phyloP scores from a whole-genome alignment of 92 coral and sea anemone species.

The Phenganax marumi region DNA sequence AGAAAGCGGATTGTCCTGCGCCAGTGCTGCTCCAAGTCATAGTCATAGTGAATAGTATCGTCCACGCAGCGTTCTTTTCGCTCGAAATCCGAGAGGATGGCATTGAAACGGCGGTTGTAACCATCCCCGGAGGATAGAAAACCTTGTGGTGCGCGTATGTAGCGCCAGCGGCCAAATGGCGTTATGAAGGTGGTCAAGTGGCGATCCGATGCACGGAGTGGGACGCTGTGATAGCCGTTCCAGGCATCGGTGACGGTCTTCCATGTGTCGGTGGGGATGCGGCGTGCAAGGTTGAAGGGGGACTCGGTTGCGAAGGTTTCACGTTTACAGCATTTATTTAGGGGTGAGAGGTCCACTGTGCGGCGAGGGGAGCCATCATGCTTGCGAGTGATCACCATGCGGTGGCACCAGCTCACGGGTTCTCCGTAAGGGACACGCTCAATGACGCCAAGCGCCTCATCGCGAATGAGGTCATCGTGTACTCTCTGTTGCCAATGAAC shows the following conservation, averaged over 20 bases:
- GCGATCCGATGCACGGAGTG: slow-evolving; percentile 58
- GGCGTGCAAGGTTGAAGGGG: slow-evolving; percentile 62
- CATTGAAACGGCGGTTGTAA: slow-evolving; percentile 67
- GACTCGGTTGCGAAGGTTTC: slow-evolving; percentile 66
- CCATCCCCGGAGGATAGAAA: slow-evolving; percentile 70
- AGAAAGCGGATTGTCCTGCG: slow-evolving; percentile 69
- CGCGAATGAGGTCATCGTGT: slow-evolving; percentile 44
- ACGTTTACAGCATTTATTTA: slow-evolving; percentile 61
- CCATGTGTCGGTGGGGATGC: slow-evolving; percentile 61
- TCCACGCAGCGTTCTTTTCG: slow-evolving; percentile 71
- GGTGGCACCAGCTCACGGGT: slow-evolving; percentile 67
- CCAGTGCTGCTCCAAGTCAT: slow-evolving; percentile 74
- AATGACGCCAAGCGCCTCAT: slow-evolving; percentile 54
- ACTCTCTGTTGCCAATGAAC: slow-evolving; percentile 55
- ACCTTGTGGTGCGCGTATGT: slow-evolving; percentile 62
- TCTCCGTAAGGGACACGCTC: slow-evolving; percentile 63
- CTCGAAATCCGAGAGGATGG: slow-evolving; percentile 60
- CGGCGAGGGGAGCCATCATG: slow-evolving; percentile 66
- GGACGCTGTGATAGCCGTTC: slow-evolving; percentile 68
- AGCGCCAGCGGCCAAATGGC: slow-evolving; percentile 44
- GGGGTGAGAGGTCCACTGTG: slow-evolving; percentile 64
- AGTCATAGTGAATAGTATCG: slow-evolving; percentile 71
- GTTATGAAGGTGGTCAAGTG: slow-evolving; percentile 57
- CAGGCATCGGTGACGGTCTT: slow-evolving; percentile 69
- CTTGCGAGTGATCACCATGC: slow-evolving; percentile 60